Evolutionary conservation across 2,797 vertebrate genomes (phyloP), one percentile per base, ranked within the genome.

Genomic region (Spatula versicolor): DNA sequence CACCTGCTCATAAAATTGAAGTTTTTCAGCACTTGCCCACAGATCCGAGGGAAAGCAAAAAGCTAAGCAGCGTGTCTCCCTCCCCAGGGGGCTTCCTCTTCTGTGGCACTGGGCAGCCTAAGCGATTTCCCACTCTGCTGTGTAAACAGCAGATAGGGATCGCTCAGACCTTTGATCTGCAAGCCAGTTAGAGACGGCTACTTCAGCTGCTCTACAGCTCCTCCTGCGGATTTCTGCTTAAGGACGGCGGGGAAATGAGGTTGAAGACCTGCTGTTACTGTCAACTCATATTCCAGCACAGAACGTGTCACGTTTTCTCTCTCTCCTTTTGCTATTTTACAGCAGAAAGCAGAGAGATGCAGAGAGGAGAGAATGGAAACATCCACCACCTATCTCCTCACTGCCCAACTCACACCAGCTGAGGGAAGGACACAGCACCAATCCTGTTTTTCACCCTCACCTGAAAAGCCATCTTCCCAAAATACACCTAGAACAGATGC

Each of bases 21-120:
- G 26, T 35, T 76, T 86, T 71, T 54, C 43, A 95, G 67, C 6
- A 58, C 63, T 20, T 79, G 18, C 63, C 66, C 25, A 84, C 11
- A 76, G n/a, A 45, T 58, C 58, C 54, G 28, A 69, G 89, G 73
- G 19, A 78, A 91, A 59, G 17, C 15, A 91, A 22, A 82, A 75
- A 14, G 35, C 13, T 62, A 39, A 92, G 68, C 3, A 2, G 6
- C 0, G 0, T 0, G 0, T 25, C 22, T 79, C 21, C 23, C 63
- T 64, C 56, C 46, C 48, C 72, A 74, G 16, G 28, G 31, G 31
- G 5, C 17, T 93, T 72, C 62, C 31, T 91, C 67, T 78, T 48
- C 46, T 2, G 0, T 8, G 35, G 20, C 39, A 78, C 43, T 67
- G 81, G 23, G 23, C 73, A 91, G 15, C 5, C 33, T 76, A 67